These are phyloP conservation scores for Lasioglossum calceatum DNA, from an alignment of 2,888 invertebrate genomes.

Conservation along the genomic window DNA sequence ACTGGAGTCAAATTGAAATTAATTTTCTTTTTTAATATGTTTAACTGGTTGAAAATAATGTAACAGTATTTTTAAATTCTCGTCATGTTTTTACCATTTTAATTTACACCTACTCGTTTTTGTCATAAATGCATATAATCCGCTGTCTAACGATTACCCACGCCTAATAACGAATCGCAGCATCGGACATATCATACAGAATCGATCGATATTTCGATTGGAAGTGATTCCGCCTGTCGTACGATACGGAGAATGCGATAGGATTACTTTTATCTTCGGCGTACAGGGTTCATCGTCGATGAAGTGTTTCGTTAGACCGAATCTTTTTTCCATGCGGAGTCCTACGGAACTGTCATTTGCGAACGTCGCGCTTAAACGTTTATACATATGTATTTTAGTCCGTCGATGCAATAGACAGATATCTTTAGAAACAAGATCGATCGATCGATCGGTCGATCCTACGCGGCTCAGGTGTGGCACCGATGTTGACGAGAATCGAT, in stretches of 20 bases:
- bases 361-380: background rate
- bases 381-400: background rate
- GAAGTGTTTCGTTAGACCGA: background rate
- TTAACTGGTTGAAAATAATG: background rate
- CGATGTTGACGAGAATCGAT: constrained; percentile 5
- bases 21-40: too few species aligned
- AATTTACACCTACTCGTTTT: background rate
- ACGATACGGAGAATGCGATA: background rate
- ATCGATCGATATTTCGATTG: constrained; percentile 16
- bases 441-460: constrained; percentile 26
- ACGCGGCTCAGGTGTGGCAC: background rate
- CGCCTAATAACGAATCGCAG: background rate
- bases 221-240: background rate
- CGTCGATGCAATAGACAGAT: constrained; percentile 5
- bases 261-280: background rate
- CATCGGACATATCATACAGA: background rate
- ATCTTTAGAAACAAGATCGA: constrained; percentile 40
- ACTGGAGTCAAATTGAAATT: too few species aligned
- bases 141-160: background rate
- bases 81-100: too few species aligned
- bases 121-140: background rate
- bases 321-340: background rate
- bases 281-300: background rate
- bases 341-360: background rate
- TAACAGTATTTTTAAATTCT: background rate